A percentile compares a stretch with the other conserved stretches of the same genome.
phyloP scores from a whole-genome alignment of 2,113 vertebrate species.

The Maccullochella peelii region DNA sequence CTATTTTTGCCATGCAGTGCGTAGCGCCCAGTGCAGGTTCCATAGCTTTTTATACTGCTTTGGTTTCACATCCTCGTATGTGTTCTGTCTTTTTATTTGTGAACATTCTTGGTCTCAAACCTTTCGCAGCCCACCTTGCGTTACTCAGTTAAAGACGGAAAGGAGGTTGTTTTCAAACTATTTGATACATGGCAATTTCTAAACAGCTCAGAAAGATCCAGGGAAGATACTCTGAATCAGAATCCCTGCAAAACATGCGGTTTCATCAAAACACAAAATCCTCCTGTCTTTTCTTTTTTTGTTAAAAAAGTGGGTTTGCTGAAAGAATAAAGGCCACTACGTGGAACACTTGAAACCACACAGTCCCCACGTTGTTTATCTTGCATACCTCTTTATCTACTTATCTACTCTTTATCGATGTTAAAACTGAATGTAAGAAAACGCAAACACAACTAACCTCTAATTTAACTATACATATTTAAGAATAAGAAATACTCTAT shows the following conservation, averaged over 20 bases:
- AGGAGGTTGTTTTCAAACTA: not conserved
- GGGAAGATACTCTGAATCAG: not conserved
- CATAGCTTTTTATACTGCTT: constrained; percentile 36
- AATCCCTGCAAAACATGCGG: not conserved
- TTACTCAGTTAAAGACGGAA: not conserved
- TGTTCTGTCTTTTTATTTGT: constrained; percentile 30
- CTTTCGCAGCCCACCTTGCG: constrained; percentile 26
- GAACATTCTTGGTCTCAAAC: constrained; percentile 35
- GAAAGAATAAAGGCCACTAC: constrained; percentile 36
- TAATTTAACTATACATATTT: constrained; percentile 82
- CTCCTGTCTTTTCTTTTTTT: constrained; percentile 18
- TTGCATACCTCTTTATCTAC: constrained; percentile 63
- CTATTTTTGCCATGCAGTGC: constrained; percentile 30
- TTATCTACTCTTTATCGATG: constrained; percentile 73
- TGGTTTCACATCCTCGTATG: constrained; percentile 8
- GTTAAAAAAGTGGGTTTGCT: constrained; percentile 47
- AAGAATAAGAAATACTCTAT: constrained; percentile 79
- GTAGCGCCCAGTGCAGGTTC: constrained; percentile 57
- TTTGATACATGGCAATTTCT: not conserved
- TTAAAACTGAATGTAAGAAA: constrained; percentile 83
- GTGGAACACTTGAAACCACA: constrained; percentile 63
- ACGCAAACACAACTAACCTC: constrained; percentile 81
- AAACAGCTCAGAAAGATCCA: not conserved
- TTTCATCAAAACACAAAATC: not conserved
- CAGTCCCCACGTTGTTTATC: constrained; percentile 31